Percentiles rank a stretch among this genome's conserved stretches.
Conservation (phyloP, 1,140 invertebrate species). For the Laodelphax striatellus region DNA sequence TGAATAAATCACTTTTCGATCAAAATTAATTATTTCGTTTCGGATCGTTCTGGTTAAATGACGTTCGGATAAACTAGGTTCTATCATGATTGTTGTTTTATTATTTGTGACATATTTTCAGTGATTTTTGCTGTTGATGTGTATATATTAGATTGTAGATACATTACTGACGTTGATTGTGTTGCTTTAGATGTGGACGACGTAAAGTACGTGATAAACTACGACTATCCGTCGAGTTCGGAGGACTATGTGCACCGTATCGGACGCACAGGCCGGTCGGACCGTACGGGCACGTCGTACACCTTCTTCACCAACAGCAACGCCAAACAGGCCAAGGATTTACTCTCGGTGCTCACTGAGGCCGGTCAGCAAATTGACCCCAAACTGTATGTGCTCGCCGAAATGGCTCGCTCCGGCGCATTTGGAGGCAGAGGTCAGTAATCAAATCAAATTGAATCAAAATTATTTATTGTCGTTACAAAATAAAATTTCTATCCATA, state of each 20-base stretch:
- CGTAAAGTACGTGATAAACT: constrained; percentile 99
- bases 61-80: no score
- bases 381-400: constrained; percentile 41
- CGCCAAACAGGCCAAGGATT: constrained; percentile 78
- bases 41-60: no score
- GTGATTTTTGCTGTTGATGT: no score
- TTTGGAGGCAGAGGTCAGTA: constrained; percentile 1
- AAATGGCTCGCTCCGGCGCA: constrained; percentile 28
- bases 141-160: no score
- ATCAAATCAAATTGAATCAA: no score
- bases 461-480: background rate
- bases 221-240: constrained; percentile 94
- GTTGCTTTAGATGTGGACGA: constrained; percentile 84
- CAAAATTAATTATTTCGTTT: no score
- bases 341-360: constrained; percentile 83
- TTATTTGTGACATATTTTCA: no score
- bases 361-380: constrained; percentile 75
- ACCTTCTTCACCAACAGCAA: constrained; percentile 95
- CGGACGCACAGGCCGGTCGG: constrained; percentile 87
- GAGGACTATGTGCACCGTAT: constrained; percentile 99
- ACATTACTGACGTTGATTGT: no score
- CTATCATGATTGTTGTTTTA: no score
- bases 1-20: no score
- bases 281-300: constrained; percentile 91
- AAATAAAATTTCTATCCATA: no score